Evolutionary conservation across 64 coral and sea anemone species (phyloP).

Genomic region (Porites lutea): DNA sequence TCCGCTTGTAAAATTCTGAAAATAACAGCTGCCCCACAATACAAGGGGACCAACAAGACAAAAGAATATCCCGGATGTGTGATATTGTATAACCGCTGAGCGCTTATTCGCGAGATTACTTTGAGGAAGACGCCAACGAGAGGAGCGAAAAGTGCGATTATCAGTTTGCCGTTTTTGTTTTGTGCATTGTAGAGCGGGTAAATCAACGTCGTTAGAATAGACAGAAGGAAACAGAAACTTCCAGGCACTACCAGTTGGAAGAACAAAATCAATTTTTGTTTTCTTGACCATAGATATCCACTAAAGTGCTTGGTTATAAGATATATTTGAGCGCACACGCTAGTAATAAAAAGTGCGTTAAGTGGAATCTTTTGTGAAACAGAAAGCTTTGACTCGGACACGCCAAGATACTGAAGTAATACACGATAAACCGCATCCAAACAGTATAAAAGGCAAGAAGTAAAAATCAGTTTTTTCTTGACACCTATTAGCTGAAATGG

Average conservation of each 20-base stretch:
- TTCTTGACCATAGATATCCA: background rate
- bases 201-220: background rate
- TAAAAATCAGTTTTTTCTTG: background rate
- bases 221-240: background rate
- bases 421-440: background rate
- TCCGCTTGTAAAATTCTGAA: background rate
- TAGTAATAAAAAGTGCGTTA: background rate
- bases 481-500: background rate
- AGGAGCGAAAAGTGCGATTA: background rate
- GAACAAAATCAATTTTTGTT: background rate
- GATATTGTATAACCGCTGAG: background rate
- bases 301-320: background rate
- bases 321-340: background rate
- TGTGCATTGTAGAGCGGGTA: background rate
- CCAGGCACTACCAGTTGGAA: background rate
- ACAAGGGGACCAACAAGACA: background rate
- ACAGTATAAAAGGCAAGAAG: too few species aligned
- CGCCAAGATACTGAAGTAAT: background rate
- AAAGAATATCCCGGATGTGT: background rate
- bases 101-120: background rate
- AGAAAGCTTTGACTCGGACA: background rate
- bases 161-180: background rate
- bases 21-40: background rate
- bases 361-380: background rate
- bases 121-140: background rate